Evolutionary conservation across 1,140 invertebrate species (phyloP).

Genomic region (Anoplophora glabripennis): DNA sequence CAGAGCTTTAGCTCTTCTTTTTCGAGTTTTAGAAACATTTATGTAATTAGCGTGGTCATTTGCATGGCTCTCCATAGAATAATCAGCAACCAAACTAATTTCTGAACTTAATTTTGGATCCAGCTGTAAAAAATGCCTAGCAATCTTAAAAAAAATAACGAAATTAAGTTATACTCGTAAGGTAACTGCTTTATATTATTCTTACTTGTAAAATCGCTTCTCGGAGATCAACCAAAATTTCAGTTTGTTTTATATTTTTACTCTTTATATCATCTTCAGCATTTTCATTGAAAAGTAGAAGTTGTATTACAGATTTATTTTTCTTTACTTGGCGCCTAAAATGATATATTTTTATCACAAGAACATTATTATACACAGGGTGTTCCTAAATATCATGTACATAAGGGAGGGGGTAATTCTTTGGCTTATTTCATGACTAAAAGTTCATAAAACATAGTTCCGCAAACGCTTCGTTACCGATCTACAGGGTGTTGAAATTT

Average conservation of each 20-base stretch:
- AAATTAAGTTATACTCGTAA: neutral
- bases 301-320: conserved; percentile 86
- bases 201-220: conserved; percentile 82
- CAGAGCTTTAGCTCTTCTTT: conserved; percentile 90
- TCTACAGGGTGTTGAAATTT: too few relatives aligned
- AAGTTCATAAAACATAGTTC: too few relatives aligned
- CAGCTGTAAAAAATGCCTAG: conserved; percentile 81
- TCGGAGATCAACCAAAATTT: conserved; percentile 92
- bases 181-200: neutral
- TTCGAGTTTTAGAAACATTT: conserved; percentile 82
- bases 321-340: conserved; percentile 82
- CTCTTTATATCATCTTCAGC: conserved; percentile 82
- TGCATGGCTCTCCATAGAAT: conserved; percentile 91
- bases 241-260: conserved; percentile 94
- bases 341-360: conserved; percentile 18
- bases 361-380: too few relatives aligned
- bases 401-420: too few relatives aligned
- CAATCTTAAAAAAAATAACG: conserved; percentile 63
- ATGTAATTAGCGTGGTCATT: conserved; percentile 93
- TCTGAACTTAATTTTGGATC: conserved; percentile 72
- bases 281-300: conserved; percentile 81
- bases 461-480: too few relatives aligned
- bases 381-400: too few relatives aligned
- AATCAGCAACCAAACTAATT: conserved; percentile 85
- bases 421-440: too few relatives aligned